These are phyloP conservation scores for Thunnus thynnus DNA, from an alignment of 2,113 vertebrate species.

Conservation along the genomic window DNA sequence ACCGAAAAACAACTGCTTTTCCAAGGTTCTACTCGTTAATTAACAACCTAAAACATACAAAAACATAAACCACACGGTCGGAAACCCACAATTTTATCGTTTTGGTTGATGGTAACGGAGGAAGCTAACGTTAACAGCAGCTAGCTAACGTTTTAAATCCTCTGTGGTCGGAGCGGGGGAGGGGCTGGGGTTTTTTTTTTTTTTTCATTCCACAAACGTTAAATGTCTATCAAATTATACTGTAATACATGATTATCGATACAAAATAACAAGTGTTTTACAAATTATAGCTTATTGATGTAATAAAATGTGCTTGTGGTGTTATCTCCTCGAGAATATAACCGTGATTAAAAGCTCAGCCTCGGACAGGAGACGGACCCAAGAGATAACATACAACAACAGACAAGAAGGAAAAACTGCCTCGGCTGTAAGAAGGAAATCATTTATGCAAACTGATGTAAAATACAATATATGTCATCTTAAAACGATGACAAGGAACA, in stretches of 20 bases:
- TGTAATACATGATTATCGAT: background rate
- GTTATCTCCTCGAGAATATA: background rate
- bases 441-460: background rate
- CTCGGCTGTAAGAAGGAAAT: background rate
- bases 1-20: slow-evolving; percentile 47
- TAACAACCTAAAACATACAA: background rate
- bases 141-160: slow-evolving; percentile 63
- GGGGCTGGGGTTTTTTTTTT: slow-evolving; percentile 39
- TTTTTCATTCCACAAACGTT: slow-evolving; percentile 1
- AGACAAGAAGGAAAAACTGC: background rate
- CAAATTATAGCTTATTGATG: accelerated
- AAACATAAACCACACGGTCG: accelerated
- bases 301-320: background rate
- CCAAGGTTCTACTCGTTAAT: background rate
- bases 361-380: background rate
- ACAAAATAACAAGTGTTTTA: background rate
- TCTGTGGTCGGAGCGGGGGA: slow-evolving; percentile 61
- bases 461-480: background rate
- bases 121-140: slow-evolving; percentile 16
- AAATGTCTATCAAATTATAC: background rate
- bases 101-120: background rate
- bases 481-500: background rate
- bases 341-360: background rate
- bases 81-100: accelerated
- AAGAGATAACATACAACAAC: slow-evolving; percentile 19